Conservation (phyloP, 2,888 invertebrate genomes). For the Iselma pallidipennis region DNA sequence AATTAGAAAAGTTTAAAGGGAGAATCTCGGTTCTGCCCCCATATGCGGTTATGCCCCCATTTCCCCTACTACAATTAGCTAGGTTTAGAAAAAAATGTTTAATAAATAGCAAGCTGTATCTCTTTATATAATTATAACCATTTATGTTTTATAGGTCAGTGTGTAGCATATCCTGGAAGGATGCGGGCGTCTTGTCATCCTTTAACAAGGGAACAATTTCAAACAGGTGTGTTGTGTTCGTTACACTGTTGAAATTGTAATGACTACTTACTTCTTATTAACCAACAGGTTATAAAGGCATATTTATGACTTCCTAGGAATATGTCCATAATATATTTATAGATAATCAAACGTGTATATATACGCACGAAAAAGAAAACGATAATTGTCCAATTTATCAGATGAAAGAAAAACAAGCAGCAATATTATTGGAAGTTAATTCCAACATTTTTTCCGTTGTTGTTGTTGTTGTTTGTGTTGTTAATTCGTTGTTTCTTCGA, state of each 20-base stretch:
- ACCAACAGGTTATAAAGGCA: background rate
- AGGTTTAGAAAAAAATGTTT: background rate
- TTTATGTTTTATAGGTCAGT: conserved; percentile 1
- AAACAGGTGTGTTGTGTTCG: background rate
- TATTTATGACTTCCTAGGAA: background rate
- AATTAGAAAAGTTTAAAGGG: too few relatives aligned
- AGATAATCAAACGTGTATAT: background rate
- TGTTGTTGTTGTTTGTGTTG: background rate
- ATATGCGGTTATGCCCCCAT: too few relatives aligned
- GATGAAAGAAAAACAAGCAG: background rate
- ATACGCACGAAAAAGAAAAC: background rate
- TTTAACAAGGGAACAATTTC: background rate
- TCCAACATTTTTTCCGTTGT: background rate
- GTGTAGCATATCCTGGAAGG: background rate
- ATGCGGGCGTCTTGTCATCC: background rate
- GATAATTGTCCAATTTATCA: background rate
- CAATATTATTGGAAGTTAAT: background rate
- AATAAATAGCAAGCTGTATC: background rate
- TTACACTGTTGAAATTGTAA: background rate
- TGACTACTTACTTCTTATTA: background rate
- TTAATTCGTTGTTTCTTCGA: background rate
- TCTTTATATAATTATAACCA: background rate
- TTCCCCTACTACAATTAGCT: too few relatives aligned
- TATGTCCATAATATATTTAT: background rate
- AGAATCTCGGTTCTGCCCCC: too few relatives aligned